Evolutionary conservation across 2,888 invertebrate species (phyloP).

Genomic region (Harmothoe impar): DNA sequence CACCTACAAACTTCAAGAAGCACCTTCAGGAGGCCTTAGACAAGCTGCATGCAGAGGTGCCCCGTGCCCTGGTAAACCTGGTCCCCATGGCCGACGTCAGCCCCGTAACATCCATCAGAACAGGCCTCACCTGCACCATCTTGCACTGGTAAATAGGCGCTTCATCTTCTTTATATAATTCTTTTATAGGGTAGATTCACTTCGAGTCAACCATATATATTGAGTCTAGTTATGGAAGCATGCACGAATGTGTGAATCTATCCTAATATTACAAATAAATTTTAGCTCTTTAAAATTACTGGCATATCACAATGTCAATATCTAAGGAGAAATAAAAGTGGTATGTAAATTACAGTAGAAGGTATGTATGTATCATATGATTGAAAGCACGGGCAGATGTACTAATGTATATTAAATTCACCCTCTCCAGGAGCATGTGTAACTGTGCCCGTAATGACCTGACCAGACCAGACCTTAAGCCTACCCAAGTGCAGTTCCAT

Average conservation of each 20-base stretch:
- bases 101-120: conserved; percentile 40
- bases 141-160: conserved; percentile 59
- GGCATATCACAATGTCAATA: too few species aligned
- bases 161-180: too few species aligned
- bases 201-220: too few species aligned
- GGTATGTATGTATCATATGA: too few species aligned
- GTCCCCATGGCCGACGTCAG: conserved; percentile 60
- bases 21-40: conserved; percentile 53
- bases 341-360: too few species aligned
- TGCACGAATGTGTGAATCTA: too few species aligned
- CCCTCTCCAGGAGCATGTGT: conserved; percentile 58
- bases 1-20: background rate
- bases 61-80: conserved; percentile 55
- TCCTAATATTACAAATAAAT: too few species aligned
- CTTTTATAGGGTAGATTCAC: too few species aligned
- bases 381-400: too few species aligned
- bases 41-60: conserved; percentile 56
- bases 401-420: too few species aligned
- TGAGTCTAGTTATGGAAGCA: background rate
- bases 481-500: conserved; percentile 67
- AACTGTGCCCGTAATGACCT: conserved; percentile 63
- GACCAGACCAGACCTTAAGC: conserved; percentile 48
- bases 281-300: too few species aligned
- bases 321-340: too few species aligned
- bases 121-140: conserved; percentile 33